Percentiles rank a stretch among this genome's conserved stretches.
phyloP scores from a whole-genome alignment of 1,140 invertebrate genomes.

The Xylocopa sonorina region DNA sequence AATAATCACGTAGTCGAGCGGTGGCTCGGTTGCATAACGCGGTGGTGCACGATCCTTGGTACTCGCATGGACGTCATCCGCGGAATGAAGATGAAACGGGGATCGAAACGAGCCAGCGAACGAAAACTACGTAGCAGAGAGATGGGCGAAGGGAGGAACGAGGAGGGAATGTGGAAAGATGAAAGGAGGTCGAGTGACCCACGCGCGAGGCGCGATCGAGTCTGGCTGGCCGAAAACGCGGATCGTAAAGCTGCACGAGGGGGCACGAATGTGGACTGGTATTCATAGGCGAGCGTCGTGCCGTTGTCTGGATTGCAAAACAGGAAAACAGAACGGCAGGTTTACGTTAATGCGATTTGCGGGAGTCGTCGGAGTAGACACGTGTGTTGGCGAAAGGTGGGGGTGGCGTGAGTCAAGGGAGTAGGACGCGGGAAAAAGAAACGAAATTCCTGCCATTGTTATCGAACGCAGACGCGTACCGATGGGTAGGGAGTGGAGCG shows the following conservation, averaged over 20 bases:
- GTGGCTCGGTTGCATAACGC: constrained; percentile 48
- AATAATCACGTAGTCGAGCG: constrained; percentile 54
- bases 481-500: not conserved
- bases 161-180: not conserved
- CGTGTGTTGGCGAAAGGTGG: constrained; percentile 21
- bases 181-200: constrained; percentile 46
- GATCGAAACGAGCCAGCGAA: not conserved
- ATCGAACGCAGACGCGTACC: not conserved
- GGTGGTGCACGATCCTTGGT: constrained; percentile 32
- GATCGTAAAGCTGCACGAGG: constrained; percentile 26
- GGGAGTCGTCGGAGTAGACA: constrained; percentile 50
- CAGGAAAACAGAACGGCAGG: constrained; percentile 71
- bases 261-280: not conserved
- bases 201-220: constrained; percentile 30
- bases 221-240: constrained; percentile 41
- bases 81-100: not conserved
- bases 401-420: not conserved
- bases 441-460: constrained; percentile 47
- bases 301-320: constrained; percentile 65
- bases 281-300: constrained; percentile 36
- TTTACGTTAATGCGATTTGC: constrained; percentile 74
- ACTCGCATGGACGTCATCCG: no score
- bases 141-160: not conserved
- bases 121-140: not conserved
- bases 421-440: constrained; percentile 4